phyloP scores from a whole-genome alignment of 2,797 vertebrate genomes.

The Sebastiscus tertius region DNA sequence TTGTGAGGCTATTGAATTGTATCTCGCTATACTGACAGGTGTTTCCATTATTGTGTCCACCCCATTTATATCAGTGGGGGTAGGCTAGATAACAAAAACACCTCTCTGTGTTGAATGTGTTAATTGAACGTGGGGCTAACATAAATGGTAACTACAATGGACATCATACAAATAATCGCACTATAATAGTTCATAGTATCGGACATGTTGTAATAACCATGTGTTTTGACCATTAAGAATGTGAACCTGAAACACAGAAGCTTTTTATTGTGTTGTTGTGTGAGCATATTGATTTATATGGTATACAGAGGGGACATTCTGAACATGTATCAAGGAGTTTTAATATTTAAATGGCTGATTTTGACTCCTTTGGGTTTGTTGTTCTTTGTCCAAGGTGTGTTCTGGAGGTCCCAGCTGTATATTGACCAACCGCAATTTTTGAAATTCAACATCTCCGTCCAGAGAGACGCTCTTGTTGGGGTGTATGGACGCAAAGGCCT shows the following conservation, averaged over 20 bases:
- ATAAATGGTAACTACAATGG: not conserved
- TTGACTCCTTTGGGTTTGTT: not conserved
- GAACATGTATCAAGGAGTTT: not conserved
- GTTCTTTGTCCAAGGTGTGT: conserved; percentile 83
- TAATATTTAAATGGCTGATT: not conserved
- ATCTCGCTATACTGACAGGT: not conserved
- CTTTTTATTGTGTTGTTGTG: not conserved
- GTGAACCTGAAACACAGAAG: not conserved
- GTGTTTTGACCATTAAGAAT: not conserved
- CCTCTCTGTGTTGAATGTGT: not conserved
- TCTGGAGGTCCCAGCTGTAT: conserved; percentile 97
- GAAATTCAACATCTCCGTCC: conserved; percentile 99
- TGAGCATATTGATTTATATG: not conserved
- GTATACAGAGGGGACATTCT: not conserved
- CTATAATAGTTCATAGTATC: not conserved
- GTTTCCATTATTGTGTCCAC: not conserved
- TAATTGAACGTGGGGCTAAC: not conserved
- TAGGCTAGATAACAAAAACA: too few relatives aligned
- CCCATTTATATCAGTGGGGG: too few relatives aligned
- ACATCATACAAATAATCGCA: not conserved
- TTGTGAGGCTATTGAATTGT: not conserved
- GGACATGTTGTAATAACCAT: not conserved
- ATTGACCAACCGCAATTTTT: conserved; percentile 97
- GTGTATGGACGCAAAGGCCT: conserved; percentile 98
- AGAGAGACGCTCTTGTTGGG: conserved; percentile 94